Percentiles rank a stretch among this genome's conserved stretches.
Evolutionary conservation across 2,797 vertebrate genomes (phyloP).

Genomic region (Ctenosaura bakeri): DNA sequence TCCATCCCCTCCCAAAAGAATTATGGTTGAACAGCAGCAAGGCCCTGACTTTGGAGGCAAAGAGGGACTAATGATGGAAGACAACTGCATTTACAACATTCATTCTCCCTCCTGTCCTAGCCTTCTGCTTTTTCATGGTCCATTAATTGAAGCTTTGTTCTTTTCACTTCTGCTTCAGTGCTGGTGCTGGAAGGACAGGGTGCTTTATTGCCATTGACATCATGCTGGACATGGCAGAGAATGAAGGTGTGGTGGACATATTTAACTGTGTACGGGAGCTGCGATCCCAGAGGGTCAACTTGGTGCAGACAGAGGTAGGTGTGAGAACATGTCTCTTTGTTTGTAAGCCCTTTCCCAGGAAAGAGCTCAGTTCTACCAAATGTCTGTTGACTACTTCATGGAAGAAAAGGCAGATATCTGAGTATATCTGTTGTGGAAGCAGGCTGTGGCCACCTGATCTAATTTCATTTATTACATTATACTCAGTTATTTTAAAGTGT

Average conservation of each 20-base stretch:
- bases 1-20: slow-evolving; percentile 23
- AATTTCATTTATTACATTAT: background rate
- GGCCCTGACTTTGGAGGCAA: background rate
- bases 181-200: slow-evolving; percentile 94
- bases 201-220: slow-evolving; percentile 98
- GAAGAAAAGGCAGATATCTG: background rate
- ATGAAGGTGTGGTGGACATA: slow-evolving; percentile 96
- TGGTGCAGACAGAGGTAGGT: slow-evolving; percentile 96
- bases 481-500: background rate
- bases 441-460: background rate
- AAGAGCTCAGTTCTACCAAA: background rate
- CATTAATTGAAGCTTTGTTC: background rate
- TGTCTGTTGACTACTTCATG: background rate
- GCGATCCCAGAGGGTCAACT: slow-evolving; percentile 94
- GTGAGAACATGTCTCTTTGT: background rate
- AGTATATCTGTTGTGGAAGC: background rate
- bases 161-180: slow-evolving; percentile 79
- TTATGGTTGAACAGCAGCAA: background rate
- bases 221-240: slow-evolving; percentile 99
- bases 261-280: slow-evolving; percentile 98
- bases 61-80: background rate
- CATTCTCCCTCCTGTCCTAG: background rate
- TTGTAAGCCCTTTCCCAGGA: background rate
- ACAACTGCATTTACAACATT: background rate
- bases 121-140: background rate